Evolutionary conservation across 2,113 vertebrate genomes (phyloP), one percentile per base, ranked within the genome.

Genomic region (Alosa alosa): DNA sequence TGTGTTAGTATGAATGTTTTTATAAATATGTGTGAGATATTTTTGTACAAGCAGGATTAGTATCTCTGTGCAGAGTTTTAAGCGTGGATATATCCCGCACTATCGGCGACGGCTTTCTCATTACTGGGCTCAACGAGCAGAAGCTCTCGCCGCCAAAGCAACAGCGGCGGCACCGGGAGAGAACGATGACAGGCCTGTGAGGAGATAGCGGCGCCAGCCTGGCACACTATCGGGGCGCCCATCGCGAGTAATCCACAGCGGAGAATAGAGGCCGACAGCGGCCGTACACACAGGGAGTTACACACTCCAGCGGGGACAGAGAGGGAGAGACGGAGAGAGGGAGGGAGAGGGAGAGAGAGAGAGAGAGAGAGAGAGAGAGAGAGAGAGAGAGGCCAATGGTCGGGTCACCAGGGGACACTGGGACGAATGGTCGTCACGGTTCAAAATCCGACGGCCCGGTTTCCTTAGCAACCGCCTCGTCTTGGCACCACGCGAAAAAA

Each of bases 1-100:
- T 44, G 83, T 84, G 22, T 72, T 89, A 87, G 82, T 86, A 3
- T 87, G 68, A 57, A 81, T 82, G 87, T 39, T n/a, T 31, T 22
- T 60, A 60, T 60, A 72, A 36, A 39, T 78, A 78, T 6, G 36
- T 17, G 36, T 1, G 13, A 78, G 31, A 78, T 78, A 78, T 78
- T 15, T 78, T 41, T 78, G 72, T 78, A 39, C 72, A 36, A 41
- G 75, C 84, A 25, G 39, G 50, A 55, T 44, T 81, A 44, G 39
- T 47, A 82, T 83, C 57, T 86, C 11, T 17, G 72, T 36, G 31
- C n/a, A 44, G 75, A 18, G 46, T 39, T 83, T 83, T 83, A 45
- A 49, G 45, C 64, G 46, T 15, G 64, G 82, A 83, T 15, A 86
- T 64, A 72, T 83, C 15, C 55, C 44, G 36, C n/a, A 22, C 60